These are phyloP conservation scores for Ormyrus labotus DNA, from an alignment of 2,888 invertebrate genomes.

Conservation along the genomic window DNA sequence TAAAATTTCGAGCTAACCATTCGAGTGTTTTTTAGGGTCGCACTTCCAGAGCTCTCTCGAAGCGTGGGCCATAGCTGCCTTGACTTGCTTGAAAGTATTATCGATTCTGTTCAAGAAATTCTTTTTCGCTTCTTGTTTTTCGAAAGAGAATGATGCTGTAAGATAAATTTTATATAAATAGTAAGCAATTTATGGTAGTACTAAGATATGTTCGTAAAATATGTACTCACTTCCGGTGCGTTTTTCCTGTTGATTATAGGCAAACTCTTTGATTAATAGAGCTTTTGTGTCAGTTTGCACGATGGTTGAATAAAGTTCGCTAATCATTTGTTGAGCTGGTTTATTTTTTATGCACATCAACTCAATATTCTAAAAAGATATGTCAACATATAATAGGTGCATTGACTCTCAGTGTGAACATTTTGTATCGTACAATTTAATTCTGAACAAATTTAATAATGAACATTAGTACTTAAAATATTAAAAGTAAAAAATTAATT, in stretches of 20 bases:
- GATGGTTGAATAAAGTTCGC: not conserved
- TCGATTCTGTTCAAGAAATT: not conserved
- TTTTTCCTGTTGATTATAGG: not conserved
- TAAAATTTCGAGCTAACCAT: conserved; percentile 5
- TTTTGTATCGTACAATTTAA: too few species aligned
- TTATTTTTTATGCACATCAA: not conserved
- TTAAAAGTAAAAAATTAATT: too few species aligned
- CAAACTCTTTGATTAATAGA: not conserved
- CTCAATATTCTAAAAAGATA: not conserved
- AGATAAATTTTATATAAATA: too few species aligned
- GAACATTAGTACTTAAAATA: too few species aligned
- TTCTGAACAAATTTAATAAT: too few species aligned
- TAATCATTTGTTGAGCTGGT: not conserved
- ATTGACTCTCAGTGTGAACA: too few species aligned
- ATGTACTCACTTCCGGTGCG: not conserved
- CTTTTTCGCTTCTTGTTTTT: not conserved
- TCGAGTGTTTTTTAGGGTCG: not conserved
- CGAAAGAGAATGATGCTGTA: not conserved
- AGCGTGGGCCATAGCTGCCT: not conserved
- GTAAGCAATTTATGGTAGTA: too few species aligned
- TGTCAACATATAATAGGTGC: not conserved
- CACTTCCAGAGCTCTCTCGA: conserved; percentile 30
- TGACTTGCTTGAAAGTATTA: not conserved
- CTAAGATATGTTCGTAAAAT: too few species aligned
- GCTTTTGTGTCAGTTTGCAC: not conserved